Evolutionary conservation across 2,888 invertebrate genomes (phyloP), one percentile per base, ranked within the genome.

Genomic region (Pollenia labialis): DNA sequence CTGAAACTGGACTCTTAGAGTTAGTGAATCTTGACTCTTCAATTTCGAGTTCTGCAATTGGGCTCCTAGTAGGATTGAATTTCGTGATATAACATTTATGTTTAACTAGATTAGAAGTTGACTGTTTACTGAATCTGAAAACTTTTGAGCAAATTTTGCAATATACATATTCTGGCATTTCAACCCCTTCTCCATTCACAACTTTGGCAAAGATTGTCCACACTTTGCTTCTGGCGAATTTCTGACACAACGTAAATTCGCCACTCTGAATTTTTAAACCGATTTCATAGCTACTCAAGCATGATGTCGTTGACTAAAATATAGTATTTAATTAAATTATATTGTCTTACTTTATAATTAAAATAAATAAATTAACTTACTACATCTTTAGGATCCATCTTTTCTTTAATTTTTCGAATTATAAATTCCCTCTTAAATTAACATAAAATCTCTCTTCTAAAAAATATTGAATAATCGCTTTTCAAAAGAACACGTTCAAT

Each of bases 101-200:
- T 42, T 66, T 76, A n/a, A 52, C n/a, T 44, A 76, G 66, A 54
- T 76, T 76, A 0, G 76, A 76, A 4, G 54, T 76, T 2, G 44
- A 10, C 3, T 11, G 0, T 42, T 23, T 64, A n/a, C 50, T 64
- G 8, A 23, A 32, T 46, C 11, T 44, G 4, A 44, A 46, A 44
- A 46, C 54, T 32, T 54, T 76, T 0, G 9, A 0, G 32, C 76
- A 76, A 9, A 3, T 4, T 66, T 9, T 54, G n/a, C 76, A 76
- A 4, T 23, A 54, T 0, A 32, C 64, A 32, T 11, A 76, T 12
- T 66, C 54, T 1, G 14, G 6, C 1, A 66, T 4, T 66, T 23
- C n/a, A 2, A n/a, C 3, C 6, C 76, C 76, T n/a, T 54, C 2
- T 23, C 0, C 10, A 44, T 23, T 23, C 0, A n/a, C 0, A n/a